A percentile compares a stretch with the other conserved stretches of the same genome.
phyloP scores from a whole-genome alignment of 2,888 invertebrate genomes.

The Drosophila eohydei region DNA sequence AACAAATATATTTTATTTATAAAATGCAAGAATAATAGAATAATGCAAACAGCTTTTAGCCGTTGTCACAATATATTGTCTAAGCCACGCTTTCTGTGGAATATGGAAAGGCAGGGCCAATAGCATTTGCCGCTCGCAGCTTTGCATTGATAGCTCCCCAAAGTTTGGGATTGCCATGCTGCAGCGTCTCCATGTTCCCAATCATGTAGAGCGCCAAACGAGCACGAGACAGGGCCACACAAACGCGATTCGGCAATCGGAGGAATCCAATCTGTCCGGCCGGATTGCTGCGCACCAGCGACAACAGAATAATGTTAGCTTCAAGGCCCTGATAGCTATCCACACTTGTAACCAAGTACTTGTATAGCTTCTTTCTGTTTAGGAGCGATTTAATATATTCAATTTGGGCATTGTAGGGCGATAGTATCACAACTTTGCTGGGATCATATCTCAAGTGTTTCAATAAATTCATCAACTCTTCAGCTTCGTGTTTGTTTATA shows the following conservation, averaged over 20 bases:
- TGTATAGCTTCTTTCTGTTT: no score
- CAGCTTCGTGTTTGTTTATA: constrained; percentile 67
- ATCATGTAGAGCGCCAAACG: constrained; percentile 89
- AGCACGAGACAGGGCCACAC: constrained; percentile 92
- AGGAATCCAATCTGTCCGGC: constrained; percentile 90
- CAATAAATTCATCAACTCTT: constrained; percentile 50
- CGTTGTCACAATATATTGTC: not conserved
- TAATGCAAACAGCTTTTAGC: not conserved
- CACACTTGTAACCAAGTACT: constrained; percentile 87
- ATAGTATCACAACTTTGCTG: constrained; percentile 89
- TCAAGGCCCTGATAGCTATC: constrained; percentile 94
- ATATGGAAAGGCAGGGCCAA: constrained; percentile 85
- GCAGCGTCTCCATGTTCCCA: constrained; percentile 89
- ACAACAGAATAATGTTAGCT: constrained; percentile 91
- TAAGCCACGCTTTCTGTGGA: not conserved
- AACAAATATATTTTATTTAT: constrained; percentile 23
- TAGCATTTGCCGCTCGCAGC: constrained; percentile 85
- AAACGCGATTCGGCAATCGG: constrained; percentile 89
- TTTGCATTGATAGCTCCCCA: constrained; percentile 86
- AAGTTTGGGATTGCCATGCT: constrained; percentile 85
- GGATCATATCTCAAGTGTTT: constrained; percentile 85
- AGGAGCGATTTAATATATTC: constrained; percentile 56
- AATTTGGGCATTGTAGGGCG: constrained; percentile 81
- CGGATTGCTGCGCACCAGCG: constrained; percentile 91
- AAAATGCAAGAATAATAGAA: not conserved